Base-by-base conservation (phyloP, 2,888 invertebrate species). In the Chloroclysta siterata region DNA sequence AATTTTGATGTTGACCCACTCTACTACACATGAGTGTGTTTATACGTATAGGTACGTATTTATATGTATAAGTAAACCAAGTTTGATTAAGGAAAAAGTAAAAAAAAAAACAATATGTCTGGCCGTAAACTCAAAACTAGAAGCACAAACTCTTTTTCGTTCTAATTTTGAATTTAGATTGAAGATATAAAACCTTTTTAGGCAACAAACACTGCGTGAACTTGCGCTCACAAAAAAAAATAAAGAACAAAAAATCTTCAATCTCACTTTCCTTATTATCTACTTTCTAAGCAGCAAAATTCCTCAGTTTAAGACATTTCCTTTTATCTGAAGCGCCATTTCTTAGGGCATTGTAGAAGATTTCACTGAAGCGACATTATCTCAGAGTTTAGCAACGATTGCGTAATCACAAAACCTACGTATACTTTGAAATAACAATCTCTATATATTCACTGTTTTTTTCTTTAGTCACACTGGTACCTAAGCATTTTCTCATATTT, bases 311-410 rank as follows among this genome's bases (percentile, higher is more conserved):
- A 82, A 82, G 82, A 83, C 80, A 81, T 86, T 87, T 84, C 79
- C 79, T 82, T 85, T 87, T 88, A 87, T 88, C 85, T 83, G 51
- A 74, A 77, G 74, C 77, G 74, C 79, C 86, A 83, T 81, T 82
- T 81, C 81, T 79, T 76, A 80, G 82, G 79, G 81, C 82, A 81
- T 85, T 83, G 83, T 75, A 77, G 73, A 75, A 80, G 82, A 81
- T 81, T 81, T 80, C 77, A 75, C 74, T 67, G 70, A 70, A 65
- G 68, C 74, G 77, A 46, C 74, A 84, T 85, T 88, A 88, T 87
- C 85, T 86, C 75, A 65, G 77, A 80, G 78, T 82, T 83, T 81
- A 36, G 76, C 72, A 76, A 67, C 65, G 73, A 72, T 72, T 67
- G 80, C 81, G 83, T 81, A 81, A 75, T 79, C 77, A 66, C 75